Evolutionary conservation across 2,113 vertebrate species (phyloP).

Genomic region (Strix uralensis): DNA sequence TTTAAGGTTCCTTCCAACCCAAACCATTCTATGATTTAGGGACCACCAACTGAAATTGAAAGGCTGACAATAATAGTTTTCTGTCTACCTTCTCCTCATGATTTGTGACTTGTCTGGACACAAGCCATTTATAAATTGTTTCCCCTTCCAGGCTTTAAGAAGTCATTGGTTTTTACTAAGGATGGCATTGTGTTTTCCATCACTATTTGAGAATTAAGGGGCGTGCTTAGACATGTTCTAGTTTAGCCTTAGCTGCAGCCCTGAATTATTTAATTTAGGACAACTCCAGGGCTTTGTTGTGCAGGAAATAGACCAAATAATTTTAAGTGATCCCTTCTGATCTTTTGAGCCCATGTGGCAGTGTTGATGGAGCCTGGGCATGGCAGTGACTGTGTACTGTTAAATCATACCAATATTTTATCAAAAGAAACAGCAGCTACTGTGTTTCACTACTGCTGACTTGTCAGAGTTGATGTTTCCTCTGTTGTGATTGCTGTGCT

Average conservation of each 20-base stretch:
- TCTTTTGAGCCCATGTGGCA: background rate
- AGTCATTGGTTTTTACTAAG: background rate
- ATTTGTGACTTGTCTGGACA: background rate
- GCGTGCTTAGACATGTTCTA: background rate
- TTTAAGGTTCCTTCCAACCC: no score
- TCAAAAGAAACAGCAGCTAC: conserved; percentile 1
- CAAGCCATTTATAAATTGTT: background rate
- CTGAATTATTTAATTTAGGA: background rate
- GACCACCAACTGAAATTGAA: background rate
- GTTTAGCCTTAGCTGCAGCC: background rate
- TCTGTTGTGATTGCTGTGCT: conserved; percentile 11
- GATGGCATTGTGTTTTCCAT: background rate
- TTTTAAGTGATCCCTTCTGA: background rate
- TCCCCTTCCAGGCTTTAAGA: background rate
- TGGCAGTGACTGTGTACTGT: background rate
- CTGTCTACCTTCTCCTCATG: background rate
- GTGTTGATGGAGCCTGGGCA: background rate
- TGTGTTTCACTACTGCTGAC: conserved; percentile 14
- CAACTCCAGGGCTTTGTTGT: background rate
- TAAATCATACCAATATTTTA: background rate
- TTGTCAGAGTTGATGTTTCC: conserved; percentile 7
- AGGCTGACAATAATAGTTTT: background rate
- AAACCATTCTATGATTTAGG: background rate
- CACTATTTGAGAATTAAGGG: background rate
- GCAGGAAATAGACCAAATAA: background rate